Conservation (phyloP, 1,140 invertebrate species). For the Papilio glaucus region DNA sequence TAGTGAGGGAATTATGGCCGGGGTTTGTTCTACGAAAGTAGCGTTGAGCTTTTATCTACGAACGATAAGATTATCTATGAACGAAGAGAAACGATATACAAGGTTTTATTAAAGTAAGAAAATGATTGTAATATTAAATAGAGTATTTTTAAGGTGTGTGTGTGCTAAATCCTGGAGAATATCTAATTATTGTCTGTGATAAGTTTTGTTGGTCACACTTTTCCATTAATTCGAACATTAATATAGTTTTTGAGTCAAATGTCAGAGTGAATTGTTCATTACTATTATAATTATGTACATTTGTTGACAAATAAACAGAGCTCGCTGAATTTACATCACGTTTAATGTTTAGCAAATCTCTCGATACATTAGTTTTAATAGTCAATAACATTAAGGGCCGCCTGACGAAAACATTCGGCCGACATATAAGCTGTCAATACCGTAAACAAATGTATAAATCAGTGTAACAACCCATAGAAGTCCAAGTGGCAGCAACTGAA, state of each 20-base stretch:
- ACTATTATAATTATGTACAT: neutral
- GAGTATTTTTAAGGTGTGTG: too few species aligned
- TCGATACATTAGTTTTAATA: neutral
- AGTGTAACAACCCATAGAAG: slow-evolving; percentile 49
- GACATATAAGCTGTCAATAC: slow-evolving; percentile 55
- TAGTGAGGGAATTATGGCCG: slow-evolving; percentile 36
- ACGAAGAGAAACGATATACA: neutral
- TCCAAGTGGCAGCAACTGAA: slow-evolving; percentile 50
- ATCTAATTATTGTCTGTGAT: too few species aligned
- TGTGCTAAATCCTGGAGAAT: too few species aligned
- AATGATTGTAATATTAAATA: neutral
- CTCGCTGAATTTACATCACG: neutral
- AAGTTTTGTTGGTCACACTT: too few species aligned
- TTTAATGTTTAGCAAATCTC: neutral
- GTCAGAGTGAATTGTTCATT: too few species aligned
- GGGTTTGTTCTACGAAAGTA: slow-evolving; percentile 17
- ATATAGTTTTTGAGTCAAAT: too few species aligned
- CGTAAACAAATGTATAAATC: slow-evolving; percentile 65
- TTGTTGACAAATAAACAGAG: neutral
- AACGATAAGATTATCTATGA: slow-evolving; percentile 19
- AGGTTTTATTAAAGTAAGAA: neutral
- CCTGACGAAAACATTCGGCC: slow-evolving; percentile 31
- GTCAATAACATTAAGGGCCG: slow-evolving; percentile 22
- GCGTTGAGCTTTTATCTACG: slow-evolving; percentile 30
- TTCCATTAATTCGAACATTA: too few species aligned